A percentile compares a stretch with the other conserved stretches of the same genome.
phyloP scores from a whole-genome alignment of 2,797 vertebrate species.

The Anabas testudineus region DNA sequence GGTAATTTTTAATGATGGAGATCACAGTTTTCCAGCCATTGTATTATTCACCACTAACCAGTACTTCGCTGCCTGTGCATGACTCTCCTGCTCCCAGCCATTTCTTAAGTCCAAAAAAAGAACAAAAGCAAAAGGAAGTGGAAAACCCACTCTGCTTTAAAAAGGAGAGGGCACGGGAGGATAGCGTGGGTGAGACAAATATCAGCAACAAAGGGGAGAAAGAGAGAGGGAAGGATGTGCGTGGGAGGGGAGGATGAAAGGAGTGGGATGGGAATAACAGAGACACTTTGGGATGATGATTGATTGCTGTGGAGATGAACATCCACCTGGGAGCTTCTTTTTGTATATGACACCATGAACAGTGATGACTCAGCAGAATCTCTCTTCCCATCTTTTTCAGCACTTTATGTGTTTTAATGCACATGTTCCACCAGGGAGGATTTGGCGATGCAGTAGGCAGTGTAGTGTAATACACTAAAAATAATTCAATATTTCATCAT shows the following conservation, averaged over 20 bases:
- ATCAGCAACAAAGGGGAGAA: slow-evolving; percentile 44
- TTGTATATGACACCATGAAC: slow-evolving; percentile 4
- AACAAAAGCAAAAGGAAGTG: slow-evolving; percentile 30
- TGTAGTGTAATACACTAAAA: background rate
- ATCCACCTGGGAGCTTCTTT: slow-evolving; percentile 40
- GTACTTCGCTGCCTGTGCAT: background rate
- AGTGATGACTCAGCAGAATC: slow-evolving; percentile 37
- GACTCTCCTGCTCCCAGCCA: slow-evolving; percentile 11
- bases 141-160: slow-evolving; percentile 43
- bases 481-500: background rate
- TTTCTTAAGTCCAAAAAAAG: slow-evolving; percentile 29
- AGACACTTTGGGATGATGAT: slow-evolving; percentile 33
- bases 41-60: background rate
- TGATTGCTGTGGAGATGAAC: slow-evolving; percentile 39
- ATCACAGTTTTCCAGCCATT: slow-evolving; percentile 15
- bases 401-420: slow-evolving; percentile 2
- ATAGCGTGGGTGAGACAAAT: slow-evolving; percentile 48
- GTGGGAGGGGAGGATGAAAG: slow-evolving; percentile 54
- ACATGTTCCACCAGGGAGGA: background rate
- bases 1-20: background rate
- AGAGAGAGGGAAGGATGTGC: slow-evolving; percentile 57
- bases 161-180: slow-evolving; percentile 39
- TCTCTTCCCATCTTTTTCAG: background rate
- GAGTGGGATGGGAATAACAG: slow-evolving; percentile 45
- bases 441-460: background rate